A percentile compares a stretch with the other conserved stretches of the same genome.
These are phyloP conservation scores for Idaea biselata DNA, from an alignment of 2,888 invertebrate genomes.

Conservation along the genomic window DNA sequence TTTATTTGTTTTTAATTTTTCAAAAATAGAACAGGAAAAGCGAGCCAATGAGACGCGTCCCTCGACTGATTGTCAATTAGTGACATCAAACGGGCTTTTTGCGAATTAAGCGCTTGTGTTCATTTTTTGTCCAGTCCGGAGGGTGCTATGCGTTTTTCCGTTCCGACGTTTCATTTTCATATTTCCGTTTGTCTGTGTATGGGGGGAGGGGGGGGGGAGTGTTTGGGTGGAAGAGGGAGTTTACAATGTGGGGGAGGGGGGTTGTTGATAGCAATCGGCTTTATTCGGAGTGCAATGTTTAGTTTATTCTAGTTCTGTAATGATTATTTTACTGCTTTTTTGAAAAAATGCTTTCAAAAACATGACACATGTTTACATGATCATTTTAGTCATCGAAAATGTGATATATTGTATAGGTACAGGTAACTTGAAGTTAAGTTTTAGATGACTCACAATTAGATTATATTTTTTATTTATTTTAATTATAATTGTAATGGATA, in stretches of 20 bases:
- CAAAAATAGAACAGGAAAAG: constrained; percentile 70
- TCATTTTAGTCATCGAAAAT: too few relatives aligned
- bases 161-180: constrained; percentile 77
- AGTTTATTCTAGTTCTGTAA: constrained; percentile 32
- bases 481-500: too few relatives aligned
- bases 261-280: neutral
- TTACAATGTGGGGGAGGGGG: constrained; percentile 47
- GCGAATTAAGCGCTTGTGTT: constrained; percentile 79
- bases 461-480: too few relatives aligned
- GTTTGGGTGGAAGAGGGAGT: constrained; percentile 45
- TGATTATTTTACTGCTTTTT: constrained; percentile 1
- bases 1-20: constrained; percentile 79
- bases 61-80: constrained; percentile 80
- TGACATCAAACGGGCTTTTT: constrained; percentile 81
- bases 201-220: constrained; percentile 42
- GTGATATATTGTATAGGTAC: too few relatives aligned
- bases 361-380: too few relatives aligned
- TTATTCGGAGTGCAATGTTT: constrained; percentile 47
- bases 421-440: too few relatives aligned
- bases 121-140: constrained; percentile 72
- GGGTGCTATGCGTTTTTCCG: constrained; percentile 74
- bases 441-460: too few relatives aligned
- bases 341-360: too few relatives aligned
- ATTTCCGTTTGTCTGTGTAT: constrained; percentile 76
- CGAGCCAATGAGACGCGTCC: constrained; percentile 77